phyloP scores from a whole-genome alignment of 2,797 vertebrate species.

The Urophycis tenuis region DNA sequence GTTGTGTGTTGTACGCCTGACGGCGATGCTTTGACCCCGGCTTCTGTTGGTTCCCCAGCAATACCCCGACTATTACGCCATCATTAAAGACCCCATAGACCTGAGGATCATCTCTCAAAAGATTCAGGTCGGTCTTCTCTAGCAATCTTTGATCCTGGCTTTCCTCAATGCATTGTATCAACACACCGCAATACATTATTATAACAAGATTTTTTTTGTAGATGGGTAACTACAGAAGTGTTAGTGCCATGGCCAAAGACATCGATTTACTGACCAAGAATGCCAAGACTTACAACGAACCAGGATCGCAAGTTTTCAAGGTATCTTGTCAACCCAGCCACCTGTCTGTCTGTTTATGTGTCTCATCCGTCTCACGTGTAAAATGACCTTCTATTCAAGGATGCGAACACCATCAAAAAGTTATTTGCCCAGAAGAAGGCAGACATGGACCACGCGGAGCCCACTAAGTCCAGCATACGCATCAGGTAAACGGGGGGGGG shows the following conservation, averaged over 20 bases:
- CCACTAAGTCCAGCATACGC: constrained; percentile 91
- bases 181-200: constrained; percentile 24
- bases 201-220: constrained; percentile 51
- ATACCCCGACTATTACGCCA: constrained; percentile 99
- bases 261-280: constrained; percentile 94
- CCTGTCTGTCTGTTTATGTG: background rate
- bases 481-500: constrained; percentile 74
- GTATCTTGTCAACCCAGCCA: constrained; percentile 57
- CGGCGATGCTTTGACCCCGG: constrained; percentile 16
- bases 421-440: constrained; percentile 92
- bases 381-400: constrained; percentile 62
- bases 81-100: constrained; percentile 99
- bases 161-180: constrained; percentile 1
- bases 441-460: constrained; percentile 91
- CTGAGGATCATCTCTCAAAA: constrained; percentile 93
- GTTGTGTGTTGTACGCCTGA: background rate
- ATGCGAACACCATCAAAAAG: constrained; percentile 98
- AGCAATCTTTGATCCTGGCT: background rate
- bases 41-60: constrained; percentile 71
- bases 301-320: constrained; percentile 98
- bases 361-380: background rate
- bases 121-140: constrained; percentile 79
- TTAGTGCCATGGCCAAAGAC: constrained; percentile 92
- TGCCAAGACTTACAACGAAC: constrained; percentile 97
- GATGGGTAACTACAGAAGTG: constrained; percentile 86